Conservation (phyloP, 2,113 vertebrate genomes). For the Melozone crissalis region DNA sequence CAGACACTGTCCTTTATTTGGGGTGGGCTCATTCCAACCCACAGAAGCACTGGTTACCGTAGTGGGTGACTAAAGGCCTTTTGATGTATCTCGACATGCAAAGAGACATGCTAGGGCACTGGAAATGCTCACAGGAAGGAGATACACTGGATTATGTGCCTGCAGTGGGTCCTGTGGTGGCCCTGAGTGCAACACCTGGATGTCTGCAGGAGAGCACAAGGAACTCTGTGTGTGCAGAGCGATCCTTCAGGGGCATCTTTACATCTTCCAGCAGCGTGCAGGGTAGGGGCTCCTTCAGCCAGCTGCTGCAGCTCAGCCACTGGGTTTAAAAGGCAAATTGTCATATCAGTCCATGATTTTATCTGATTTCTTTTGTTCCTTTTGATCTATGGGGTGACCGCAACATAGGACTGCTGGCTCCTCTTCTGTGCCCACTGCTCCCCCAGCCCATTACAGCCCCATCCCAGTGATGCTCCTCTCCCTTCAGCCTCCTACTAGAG, state of each 20-base stretch:
- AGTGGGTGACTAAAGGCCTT: not conserved
- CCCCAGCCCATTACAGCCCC: not conserved
- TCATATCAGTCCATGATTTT: not conserved
- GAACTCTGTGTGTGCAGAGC: accelerated
- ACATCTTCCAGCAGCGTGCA: accelerated
- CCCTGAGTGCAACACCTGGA: not conserved
- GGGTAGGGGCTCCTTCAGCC: not conserved
- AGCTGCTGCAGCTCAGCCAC: not conserved
- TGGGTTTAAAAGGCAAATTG: not conserved
- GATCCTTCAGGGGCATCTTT: not conserved
- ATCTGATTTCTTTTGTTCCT: not conserved
- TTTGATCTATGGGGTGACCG: not conserved
- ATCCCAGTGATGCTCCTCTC: not conserved
- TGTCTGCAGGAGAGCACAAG: not conserved
- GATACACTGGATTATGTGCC: accelerated
- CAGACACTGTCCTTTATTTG: not conserved
- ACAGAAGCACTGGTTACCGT: not conserved
- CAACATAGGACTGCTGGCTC: not conserved
- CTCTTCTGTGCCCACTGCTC: not conserved
- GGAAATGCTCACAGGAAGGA: not conserved
- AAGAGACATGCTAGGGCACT: not conserved
- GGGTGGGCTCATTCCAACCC: not conserved
- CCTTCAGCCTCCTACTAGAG: not conserved
- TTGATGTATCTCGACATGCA: not conserved
- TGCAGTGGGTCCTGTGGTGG: not conserved